Evolutionary conservation across 1,140 invertebrate genomes (phyloP).

Genomic region (Hylaeus volcanicus): DNA sequence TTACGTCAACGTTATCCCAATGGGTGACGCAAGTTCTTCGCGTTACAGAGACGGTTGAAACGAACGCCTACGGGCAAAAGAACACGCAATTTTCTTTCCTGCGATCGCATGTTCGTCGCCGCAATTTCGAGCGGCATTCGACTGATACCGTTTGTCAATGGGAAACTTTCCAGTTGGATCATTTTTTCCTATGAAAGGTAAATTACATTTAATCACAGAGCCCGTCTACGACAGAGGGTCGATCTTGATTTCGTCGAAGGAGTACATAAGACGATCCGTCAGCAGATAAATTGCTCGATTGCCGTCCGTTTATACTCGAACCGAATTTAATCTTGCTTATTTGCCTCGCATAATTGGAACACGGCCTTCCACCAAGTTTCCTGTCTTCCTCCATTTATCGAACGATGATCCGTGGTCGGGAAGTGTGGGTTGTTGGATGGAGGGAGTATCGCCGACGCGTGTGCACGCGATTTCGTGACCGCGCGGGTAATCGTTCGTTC

Average conservation of each 20-base stretch:
- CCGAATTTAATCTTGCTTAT: slow-evolving; percentile 60
- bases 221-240: slow-evolving; percentile 17
- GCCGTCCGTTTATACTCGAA: slow-evolving; percentile 44
- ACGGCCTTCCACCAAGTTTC: slow-evolving; percentile 23
- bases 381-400: slow-evolving; percentile 34
- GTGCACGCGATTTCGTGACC: slow-evolving; percentile 34
- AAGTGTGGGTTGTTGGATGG: too few relatives aligned
- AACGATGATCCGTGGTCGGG: slow-evolving; percentile 31
- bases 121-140: not conserved
- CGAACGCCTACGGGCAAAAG: not conserved
- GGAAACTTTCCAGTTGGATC: not conserved
- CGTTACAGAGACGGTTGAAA: not conserved
- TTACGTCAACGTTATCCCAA: too few relatives aligned
- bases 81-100: slow-evolving; percentile 12
- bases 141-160: not conserved
- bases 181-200: not conserved
- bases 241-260: slow-evolving; percentile 46
- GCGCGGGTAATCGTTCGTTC: slow-evolving; percentile 26
- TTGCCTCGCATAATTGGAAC: slow-evolving; percentile 60
- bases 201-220: not conserved
- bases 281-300: slow-evolving; percentile 57
- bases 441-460: not conserved
- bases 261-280: slow-evolving; percentile 32
- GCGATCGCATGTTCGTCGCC: not conserved
- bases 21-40: too few relatives aligned